A percentile compares a stretch with the other conserved stretches of the same genome.
phyloP scores from a whole-genome alignment of 2,797 vertebrate genomes.

The Tenualosa thibaudeaui region DNA sequence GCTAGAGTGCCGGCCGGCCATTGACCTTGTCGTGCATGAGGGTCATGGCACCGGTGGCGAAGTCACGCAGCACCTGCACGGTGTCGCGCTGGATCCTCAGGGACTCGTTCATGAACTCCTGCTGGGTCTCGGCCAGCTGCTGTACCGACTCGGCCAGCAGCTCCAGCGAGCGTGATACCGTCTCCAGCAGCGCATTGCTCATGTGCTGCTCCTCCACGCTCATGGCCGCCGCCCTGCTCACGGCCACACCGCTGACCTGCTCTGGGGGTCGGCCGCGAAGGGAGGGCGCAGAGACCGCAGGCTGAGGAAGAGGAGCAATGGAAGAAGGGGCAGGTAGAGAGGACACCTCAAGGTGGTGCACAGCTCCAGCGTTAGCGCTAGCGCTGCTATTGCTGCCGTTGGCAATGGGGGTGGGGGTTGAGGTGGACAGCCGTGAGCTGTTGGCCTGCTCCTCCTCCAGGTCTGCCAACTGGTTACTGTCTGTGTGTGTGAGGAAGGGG shows the following conservation, averaged over 20 bases:
- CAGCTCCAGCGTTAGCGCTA: neutral
- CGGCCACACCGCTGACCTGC: constrained; percentile 38
- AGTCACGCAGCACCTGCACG: constrained; percentile 78
- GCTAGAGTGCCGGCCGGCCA: constrained; percentile 67
- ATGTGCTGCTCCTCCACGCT: constrained; percentile 81
- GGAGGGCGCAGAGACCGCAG: constrained; percentile 37
- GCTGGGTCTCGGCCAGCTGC: constrained; percentile 80
- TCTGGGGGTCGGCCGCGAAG: constrained; percentile 6
- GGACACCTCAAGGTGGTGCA: neutral
- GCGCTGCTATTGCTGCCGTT: neutral
- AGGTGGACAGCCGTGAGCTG: neutral
- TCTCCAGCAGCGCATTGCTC: constrained; percentile 75
- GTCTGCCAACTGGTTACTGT: constrained; percentile 42
- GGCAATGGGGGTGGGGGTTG: neutral
- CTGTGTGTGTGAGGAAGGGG: constrained; percentile 21
- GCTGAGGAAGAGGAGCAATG: neutral
- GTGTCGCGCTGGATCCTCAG: constrained; percentile 79
- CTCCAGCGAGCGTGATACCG: constrained; percentile 78
- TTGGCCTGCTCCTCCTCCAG: constrained; percentile 48
- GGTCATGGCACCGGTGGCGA: constrained; percentile 73
- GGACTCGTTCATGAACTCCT: constrained; percentile 78
- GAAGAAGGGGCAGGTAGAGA: neutral
- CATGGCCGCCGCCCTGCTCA: constrained; percentile 67
- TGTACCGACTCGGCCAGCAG: constrained; percentile 80
- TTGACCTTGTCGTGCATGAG: constrained; percentile 81